Base-by-base conservation (phyloP, 2,888 invertebrate genomes). In the Parnassius mnemosyne region DNA sequence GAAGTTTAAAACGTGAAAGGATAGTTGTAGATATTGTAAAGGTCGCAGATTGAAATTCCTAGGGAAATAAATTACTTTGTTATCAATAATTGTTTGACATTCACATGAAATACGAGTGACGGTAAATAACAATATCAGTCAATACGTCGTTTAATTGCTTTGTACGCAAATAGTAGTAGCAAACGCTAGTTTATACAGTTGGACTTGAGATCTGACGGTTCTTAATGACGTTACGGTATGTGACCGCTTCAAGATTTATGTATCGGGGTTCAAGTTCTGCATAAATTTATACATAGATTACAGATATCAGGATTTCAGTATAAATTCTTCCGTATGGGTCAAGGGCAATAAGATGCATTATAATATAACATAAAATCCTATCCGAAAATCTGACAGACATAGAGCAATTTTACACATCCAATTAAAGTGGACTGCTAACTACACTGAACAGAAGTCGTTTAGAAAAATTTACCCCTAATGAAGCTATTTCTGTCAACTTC, bases 1-100 rank as follows among this genome's bases (percentile, higher is more conserved):
- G 9, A 73, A 74, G 71, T 67, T 65, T 67, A 71, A 67, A 72
- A 57, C 70, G 68, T 65, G 63, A 63, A 67, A 70, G 71, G 69
- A 69, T 66, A 66, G 58, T 64, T 68, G 63, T 65, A 63, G 65
- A 65, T 68, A 67, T 62, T 64, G 54, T 51, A 58, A 16, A 34
- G 50, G 55, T 53, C 55, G 47, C 46, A 56, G 55, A 46, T 59
- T 56, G 55, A 55, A 53, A 63, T 54, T 59, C 54, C 51, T 44
- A 41, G 55, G 34, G 53, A 13, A 63, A 59, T 59, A 55, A 63
- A 59, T 63, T 63, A 55, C 10, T 43, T 9, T 44, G 63, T 56
- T 59, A 59, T 63, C 47, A 50, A 46, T 51, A 51, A 50, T 56
- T 59, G 54, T 63, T 63, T 51, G 55, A 55, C 54, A 51, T 63